These are phyloP conservation scores for Chrysolophus pictus DNA, from an alignment of 2,797 vertebrate species.

Conservation along the genomic window DNA sequence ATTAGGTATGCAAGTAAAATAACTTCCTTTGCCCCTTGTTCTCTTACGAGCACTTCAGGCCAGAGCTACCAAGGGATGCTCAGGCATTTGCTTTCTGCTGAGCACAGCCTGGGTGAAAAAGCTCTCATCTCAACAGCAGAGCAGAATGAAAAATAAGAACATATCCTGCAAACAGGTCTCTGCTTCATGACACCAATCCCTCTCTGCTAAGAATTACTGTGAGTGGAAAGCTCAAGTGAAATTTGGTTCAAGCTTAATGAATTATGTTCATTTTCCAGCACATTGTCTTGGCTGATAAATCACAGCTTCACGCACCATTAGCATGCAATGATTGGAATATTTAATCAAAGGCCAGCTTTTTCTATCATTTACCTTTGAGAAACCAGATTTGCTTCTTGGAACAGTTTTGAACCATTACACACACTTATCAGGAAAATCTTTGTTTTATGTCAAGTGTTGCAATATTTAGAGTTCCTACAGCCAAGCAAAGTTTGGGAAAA, in stretches of 20 bases:
- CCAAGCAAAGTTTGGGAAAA: constrained; percentile 32
- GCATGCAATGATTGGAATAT: constrained; percentile 72
- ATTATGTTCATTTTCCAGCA: constrained; percentile 69
- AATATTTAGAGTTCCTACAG: constrained; percentile 37
- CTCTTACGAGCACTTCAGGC: background rate
- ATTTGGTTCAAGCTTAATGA: constrained; percentile 67
- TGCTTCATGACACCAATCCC: background rate
- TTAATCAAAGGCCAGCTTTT: constrained; percentile 78
- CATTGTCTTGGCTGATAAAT: constrained; percentile 78
- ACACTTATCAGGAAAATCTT: constrained; percentile 51
- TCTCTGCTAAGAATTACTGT: constrained; percentile 3
- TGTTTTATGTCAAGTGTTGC: constrained; percentile 44
- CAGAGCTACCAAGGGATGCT: background rate
- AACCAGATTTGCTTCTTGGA: constrained; percentile 76
- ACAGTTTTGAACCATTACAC: constrained; percentile 73
- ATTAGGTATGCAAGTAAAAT: background rate
- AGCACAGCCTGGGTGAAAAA: background rate
- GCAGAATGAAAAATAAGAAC: background rate
- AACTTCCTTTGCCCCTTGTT: fast-evolving
- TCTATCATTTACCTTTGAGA: constrained; percentile 71
- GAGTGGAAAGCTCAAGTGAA: constrained; percentile 40
- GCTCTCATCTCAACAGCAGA: fast-evolving
- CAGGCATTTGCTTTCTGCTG: background rate
- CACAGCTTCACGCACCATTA: constrained; percentile 77
- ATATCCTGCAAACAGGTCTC: background rate